Base-by-base conservation (phyloP, 2,113 vertebrate species). In the Myotis davidii region DNA sequence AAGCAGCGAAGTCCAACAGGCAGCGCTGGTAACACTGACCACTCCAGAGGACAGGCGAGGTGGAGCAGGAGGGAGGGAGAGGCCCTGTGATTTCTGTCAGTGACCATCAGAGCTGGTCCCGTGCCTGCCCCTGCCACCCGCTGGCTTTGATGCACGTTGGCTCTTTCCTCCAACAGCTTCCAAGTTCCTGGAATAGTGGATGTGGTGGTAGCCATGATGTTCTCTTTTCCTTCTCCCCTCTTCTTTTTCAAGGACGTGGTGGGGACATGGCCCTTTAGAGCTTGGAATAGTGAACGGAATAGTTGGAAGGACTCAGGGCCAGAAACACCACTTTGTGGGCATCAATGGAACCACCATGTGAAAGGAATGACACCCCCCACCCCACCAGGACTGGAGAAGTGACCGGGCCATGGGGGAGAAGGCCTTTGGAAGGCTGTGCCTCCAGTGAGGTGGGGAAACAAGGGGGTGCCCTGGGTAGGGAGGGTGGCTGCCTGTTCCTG, bases 231-330 rank as follows among this genome's bases (percentile, higher is more conserved):
- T 70, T 86, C 18, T 56, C 52, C 89, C n/a, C 9, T 88, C 39
- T 27, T 87, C 42, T 64, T 88, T 34, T 85, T 85, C 23, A 69
- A 78, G 61, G 79, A 76, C 17, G 2, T 32, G 39, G 21, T 14
- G 34, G 37, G 29, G 42, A 78, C 0, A 0, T 14, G 37, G 11
- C 10, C 27, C 56, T 0, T 4, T 2, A 9, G 39, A 23, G 8
- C 67, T 88, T 7, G 48, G 39, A 56, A 37, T 37, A 1, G 0
- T n/a, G 37, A 77, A 14, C 12, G 16, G 11, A 93, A 37, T 3
- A 20, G 20, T 11, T 32, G 13, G 50, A 61, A 73, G 39, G 45
- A 59, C 48, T 12, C 1, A 2, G 25, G 16, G 56, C 14, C 59
- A 70, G 52, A 67, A 32, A 39, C 5, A 39, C 9, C 18, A 6